Percentiles rank a stretch among this genome's conserved stretches.
Evolutionary conservation across 2,888 invertebrate genomes (phyloP).

Genomic region (Lymantria dispar): DNA sequence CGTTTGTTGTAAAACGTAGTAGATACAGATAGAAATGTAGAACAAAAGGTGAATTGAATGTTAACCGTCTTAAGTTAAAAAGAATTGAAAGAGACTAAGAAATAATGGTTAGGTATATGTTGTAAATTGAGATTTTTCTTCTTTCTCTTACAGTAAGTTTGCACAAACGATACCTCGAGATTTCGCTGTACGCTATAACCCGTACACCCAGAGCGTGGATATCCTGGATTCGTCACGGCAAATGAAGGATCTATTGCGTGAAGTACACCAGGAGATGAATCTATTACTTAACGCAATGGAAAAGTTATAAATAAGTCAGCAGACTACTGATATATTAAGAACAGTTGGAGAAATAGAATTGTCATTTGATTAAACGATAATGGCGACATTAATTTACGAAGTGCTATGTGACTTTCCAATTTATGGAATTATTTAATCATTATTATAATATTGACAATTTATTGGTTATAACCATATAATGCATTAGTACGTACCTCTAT

Average conservation of each 20-base stretch:
- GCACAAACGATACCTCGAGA: constrained; percentile 95
- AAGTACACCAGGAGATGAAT: constrained; percentile 91
- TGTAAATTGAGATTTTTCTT: not conserved
- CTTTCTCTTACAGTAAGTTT: constrained; percentile 88
- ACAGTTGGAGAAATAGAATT: not conserved
- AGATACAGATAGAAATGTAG: too few species aligned
- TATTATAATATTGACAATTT: too few species aligned
- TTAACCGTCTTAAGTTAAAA: too few species aligned
- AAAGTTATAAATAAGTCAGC: constrained; percentile 77
- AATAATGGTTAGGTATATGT: too few species aligned
- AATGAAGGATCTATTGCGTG: constrained; percentile 90
- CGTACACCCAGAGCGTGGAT: constrained; percentile 97
- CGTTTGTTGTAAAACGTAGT: too few species aligned
- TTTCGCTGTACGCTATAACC: constrained; percentile 97
- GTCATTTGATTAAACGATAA: not conserved
- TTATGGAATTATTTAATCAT: too few species aligned
- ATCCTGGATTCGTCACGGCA: constrained; percentile 96
- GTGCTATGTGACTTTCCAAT: too few species aligned
- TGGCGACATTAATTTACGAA: too few species aligned
- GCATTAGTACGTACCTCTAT: too few species aligned
- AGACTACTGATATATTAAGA: not conserved
- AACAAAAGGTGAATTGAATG: too few species aligned
- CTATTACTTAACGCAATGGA: constrained; percentile 88
- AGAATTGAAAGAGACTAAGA: too few species aligned
- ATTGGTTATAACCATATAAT: too few species aligned